A percentile compares a stretch with the other conserved stretches of the same genome.
Conservation (phyloP, 2,113 vertebrate genomes). For the Butorides virescens region DNA sequence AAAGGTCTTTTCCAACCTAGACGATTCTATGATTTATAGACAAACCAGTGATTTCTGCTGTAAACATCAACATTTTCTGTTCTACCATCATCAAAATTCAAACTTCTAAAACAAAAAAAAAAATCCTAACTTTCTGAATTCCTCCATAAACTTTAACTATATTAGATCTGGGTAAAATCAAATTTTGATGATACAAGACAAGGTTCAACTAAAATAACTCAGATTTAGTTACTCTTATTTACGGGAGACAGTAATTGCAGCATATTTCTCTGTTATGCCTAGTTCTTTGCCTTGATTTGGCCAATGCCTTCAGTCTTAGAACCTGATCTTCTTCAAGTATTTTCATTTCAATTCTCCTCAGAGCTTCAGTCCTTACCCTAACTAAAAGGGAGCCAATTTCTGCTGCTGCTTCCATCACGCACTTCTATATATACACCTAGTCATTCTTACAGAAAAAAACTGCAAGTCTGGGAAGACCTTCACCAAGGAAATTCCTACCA, state of each 20-base stretch:
- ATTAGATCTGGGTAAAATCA: not conserved
- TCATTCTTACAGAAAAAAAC: not conserved
- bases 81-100: not conserved
- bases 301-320: not conserved
- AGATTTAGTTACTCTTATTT: not conserved
- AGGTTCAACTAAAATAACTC: not conserved
- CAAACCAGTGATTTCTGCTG: not conserved
- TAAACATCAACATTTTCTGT: not conserved
- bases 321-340: not conserved
- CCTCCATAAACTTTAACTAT: not conserved
- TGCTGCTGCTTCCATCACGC: not conserved
- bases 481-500: not conserved
- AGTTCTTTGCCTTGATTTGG: not conserved
- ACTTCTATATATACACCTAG: not conserved
- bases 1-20: no score
- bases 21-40: not conserved
- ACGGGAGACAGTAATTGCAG: not conserved
- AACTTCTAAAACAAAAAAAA: not conserved
- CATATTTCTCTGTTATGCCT: fast-evolving
- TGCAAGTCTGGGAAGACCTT: not conserved
- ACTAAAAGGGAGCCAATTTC: not conserved
- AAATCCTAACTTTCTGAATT: not conserved
- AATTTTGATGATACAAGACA: not conserved
- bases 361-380: not conserved
- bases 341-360: not conserved